phyloP scores from a whole-genome alignment of 30 jellyfish, hydroid and myxozoan genomes.

The Mastigias papua region DNA sequence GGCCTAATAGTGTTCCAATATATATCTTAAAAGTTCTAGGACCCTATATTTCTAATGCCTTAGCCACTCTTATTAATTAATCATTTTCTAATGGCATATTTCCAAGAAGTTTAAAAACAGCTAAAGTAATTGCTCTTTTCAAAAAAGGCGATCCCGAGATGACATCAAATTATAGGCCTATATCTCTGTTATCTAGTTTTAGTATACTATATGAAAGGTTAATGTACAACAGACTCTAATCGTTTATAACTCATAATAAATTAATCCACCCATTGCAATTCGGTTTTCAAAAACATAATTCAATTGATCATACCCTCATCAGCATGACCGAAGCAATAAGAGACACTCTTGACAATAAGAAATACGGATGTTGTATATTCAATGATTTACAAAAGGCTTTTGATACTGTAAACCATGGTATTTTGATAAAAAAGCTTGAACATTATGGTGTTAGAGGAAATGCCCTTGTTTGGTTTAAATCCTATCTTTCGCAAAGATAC shows the following conservation, averaged over 20 bases:
- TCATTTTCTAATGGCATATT: conserved; percentile 36
- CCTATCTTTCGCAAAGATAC: conserved; percentile 64
- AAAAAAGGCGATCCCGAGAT: no score
- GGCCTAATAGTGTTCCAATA: conserved; percentile 53
- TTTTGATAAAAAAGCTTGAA: no score
- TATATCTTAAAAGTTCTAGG: conserved; percentile 37
- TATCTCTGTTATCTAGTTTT: conserved; percentile 58
- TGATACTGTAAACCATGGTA: no score
- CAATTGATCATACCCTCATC: conserved; percentile 56
- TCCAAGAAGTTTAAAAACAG: conserved; percentile 47
- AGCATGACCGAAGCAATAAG: conserved; percentile 65
- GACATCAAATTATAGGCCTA: no score
- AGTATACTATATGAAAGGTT: conserved; percentile 60
- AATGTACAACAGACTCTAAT: conserved; percentile 50
- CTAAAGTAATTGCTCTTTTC: no score
- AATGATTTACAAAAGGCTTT: conserved; percentile 55
- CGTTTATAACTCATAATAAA: conserved; percentile 15
- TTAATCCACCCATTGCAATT: conserved; percentile 47
- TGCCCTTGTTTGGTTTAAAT: no score
- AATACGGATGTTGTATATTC: conserved; percentile 62
- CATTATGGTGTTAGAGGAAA: no score
- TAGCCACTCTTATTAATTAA: conserved; percentile 37
- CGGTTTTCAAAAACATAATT: conserved; percentile 62
- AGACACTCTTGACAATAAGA: no score
- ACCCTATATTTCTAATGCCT: no score